Percentiles rank a stretch among this genome's conserved stretches.
Evolutionary conservation across 2,113 vertebrate species (phyloP).

Genomic region (Pithys albifrons): DNA sequence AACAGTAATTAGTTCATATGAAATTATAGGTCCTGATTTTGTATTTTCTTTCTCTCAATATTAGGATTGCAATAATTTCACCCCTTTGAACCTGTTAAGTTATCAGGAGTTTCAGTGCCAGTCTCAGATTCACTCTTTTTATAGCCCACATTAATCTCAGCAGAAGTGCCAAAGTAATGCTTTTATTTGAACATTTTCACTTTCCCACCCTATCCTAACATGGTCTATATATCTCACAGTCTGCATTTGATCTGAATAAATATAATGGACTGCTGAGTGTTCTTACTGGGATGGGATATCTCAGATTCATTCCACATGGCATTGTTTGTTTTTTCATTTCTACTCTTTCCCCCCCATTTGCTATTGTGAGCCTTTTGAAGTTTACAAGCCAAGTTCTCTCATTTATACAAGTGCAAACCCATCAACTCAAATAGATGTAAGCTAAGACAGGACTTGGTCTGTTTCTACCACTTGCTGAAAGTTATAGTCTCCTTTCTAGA

Average conservation of each 20-base stretch:
- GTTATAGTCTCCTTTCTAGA: background rate
- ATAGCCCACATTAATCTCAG: conserved; percentile 19
- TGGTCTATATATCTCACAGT: conserved; percentile 2
- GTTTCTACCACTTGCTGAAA: conserved; percentile 21
- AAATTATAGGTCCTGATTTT: background rate
- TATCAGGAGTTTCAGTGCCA: background rate
- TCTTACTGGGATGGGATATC: conserved; percentile 43
- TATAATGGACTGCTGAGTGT: conserved; percentile 54
- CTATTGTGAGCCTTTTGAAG: conserved; percentile 49
- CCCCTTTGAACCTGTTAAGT: background rate
- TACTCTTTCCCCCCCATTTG: background rate
- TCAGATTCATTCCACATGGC: conserved; percentile 61
- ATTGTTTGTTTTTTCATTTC: conserved; percentile 49
- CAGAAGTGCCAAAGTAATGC: conserved; percentile 45
- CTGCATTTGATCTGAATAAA: conserved; percentile 55
- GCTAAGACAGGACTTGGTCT: background rate
- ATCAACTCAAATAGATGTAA: background rate
- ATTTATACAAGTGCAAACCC: background rate
- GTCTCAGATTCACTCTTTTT: background rate
- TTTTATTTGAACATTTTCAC: conserved; percentile 44
- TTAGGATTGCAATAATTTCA: conserved; percentile 7
- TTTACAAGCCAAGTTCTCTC: conserved; percentile 8
- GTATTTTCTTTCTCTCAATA: conserved; percentile 15
- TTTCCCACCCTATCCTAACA: conserved; percentile 44
- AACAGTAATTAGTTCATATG: background rate